Conservation (phyloP, 2,888 invertebrate genomes). For the Labia minor region DNA sequence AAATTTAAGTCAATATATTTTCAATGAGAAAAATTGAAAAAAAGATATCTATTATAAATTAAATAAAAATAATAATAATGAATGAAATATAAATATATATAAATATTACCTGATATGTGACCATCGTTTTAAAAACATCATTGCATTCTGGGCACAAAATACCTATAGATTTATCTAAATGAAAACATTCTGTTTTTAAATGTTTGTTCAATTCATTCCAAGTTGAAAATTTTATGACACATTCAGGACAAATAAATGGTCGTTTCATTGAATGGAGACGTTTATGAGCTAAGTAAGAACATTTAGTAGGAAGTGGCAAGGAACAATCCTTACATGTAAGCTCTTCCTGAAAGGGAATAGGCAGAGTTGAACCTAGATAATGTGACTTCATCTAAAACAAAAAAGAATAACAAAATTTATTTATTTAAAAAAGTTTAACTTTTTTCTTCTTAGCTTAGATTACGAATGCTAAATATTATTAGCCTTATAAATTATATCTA, state of each 20-base stretch:
- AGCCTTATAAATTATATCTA: too few species aligned
- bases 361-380: constrained; percentile 14
- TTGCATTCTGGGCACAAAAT: constrained; percentile 14
- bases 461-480: too few species aligned
- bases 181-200: constrained; percentile 19
- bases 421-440: too few species aligned
- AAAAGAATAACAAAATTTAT: too few species aligned
- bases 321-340: not conserved
- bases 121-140: not conserved
- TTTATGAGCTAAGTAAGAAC: constrained; percentile 19
- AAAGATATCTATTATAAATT: too few species aligned
- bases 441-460: too few species aligned
- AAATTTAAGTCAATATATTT: too few species aligned
- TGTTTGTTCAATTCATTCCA: constrained; percentile 20
- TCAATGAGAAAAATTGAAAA: too few species aligned
- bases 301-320: constrained; percentile 13
- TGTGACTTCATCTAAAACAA: constrained; percentile 3
- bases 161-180: constrained; percentile 16
- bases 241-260: constrained; percentile 23
- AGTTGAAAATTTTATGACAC: constrained; percentile 17
- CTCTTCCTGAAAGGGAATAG: not conserved
- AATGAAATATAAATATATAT: too few species aligned
- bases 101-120: not conserved
- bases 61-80: too few species aligned
- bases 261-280: constrained; percentile 16